phyloP scores from a whole-genome alignment of 2,888 invertebrate genomes.

The Cataglyphis rosenhaueri region DNA sequence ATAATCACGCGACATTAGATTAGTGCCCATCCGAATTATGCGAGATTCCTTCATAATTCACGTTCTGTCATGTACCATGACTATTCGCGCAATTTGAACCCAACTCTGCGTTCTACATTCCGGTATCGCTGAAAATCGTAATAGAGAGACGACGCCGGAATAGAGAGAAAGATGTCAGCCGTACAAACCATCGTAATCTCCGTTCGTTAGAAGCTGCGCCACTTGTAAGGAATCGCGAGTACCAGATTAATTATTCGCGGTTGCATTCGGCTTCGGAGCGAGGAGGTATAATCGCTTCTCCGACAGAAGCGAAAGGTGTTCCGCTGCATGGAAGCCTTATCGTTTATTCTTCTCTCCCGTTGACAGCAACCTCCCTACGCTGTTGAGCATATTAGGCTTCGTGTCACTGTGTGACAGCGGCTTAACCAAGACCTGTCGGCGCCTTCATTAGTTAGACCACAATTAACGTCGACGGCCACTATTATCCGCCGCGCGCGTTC shows the following conservation, averaged over 20 bases:
- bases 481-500: constrained; percentile 5
- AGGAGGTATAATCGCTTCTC: constrained; percentile 62
- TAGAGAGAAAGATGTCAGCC: background rate
- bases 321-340: constrained; percentile 57
- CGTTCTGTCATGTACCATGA: background rate
- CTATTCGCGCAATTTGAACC: background rate
- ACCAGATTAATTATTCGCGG: constrained; percentile 65
- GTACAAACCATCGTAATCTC: background rate
- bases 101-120: background rate
- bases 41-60: constrained; percentile 23
- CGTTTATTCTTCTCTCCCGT: constrained; percentile 56
- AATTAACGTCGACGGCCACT: constrained; percentile 60
- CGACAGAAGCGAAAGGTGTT: constrained; percentile 19
- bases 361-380: constrained; percentile 16
- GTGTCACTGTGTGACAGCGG: constrained; percentile 59
- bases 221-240: constrained; percentile 67
- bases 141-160: background rate
- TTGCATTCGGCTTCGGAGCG: constrained; percentile 68
- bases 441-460: constrained; percentile 61
- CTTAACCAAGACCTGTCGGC: constrained; percentile 69
- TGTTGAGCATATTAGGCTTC: constrained; percentile 4
- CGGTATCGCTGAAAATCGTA: background rate
- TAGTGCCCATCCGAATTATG: background rate
- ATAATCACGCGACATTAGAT: constrained; percentile 4
- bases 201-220: background rate